Evolutionary conservation across 2,888 invertebrate species (phyloP).

Genomic region (Apeira syringaria): DNA sequence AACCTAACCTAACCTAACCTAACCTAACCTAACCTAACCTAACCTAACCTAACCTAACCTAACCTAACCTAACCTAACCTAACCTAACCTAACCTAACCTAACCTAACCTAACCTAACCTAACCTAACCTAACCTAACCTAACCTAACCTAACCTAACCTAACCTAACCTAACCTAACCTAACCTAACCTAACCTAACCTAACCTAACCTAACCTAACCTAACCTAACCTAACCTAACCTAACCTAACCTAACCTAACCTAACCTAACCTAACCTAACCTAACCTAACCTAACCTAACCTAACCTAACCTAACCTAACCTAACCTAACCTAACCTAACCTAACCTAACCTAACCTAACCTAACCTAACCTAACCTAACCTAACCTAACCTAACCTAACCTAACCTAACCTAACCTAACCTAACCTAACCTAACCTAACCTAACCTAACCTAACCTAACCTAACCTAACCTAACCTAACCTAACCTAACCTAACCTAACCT

Average conservation of each 20-base stretch:
- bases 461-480: slow-evolving; percentile 1
- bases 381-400: slow-evolving; percentile 1
- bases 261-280: no score
- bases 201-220: no score
- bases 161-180: no score
- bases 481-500: slow-evolving; percentile 1
- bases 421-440: slow-evolving; percentile 1
- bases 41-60: background rate
- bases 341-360: slow-evolving; percentile 1
- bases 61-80: background rate
- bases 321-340: slow-evolving; percentile 1
- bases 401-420: slow-evolving; percentile 1
- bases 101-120: no score
- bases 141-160: no score
- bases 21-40: background rate
- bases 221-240: no score
- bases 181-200: no score
- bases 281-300: background rate
- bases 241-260: no score
- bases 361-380: slow-evolving; percentile 1
- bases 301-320: slow-evolving; percentile 1
- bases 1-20: background rate
- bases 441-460: slow-evolving; percentile 1
- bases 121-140: no score
- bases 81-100: no score